Evolutionary conservation across 1,140 invertebrate species (phyloP), one percentile per base, ranked within the genome.

Genomic region (Tetramorium parvispinum): DNA sequence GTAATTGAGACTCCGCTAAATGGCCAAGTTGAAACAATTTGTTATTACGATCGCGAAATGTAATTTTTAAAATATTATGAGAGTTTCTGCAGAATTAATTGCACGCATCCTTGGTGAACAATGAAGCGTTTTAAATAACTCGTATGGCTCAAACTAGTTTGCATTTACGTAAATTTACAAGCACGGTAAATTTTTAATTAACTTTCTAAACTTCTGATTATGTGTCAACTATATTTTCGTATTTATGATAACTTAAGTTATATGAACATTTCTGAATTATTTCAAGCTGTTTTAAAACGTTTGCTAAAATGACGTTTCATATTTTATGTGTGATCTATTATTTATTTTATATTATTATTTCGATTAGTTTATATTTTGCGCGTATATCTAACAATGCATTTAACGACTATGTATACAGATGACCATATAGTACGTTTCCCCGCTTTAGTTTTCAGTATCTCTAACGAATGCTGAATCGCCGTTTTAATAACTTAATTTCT

Each of bases 401-500:
- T 49, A 68, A 68, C 1, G 65, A 46, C 37, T 46, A 27, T 5
- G 16, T 3, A 32, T 32, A 4, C 16, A 21, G 40, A 46, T 32
- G n/a, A 16, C 2, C 8, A 27, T 32, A 3, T 49, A 24, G 11
- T 13, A 32, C 3, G n/a, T 6, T 49, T 21, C 24, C 2, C 6
- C 27, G 13, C 13, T 32, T 32, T 32, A 32, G 16, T n/a, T 24
- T 37, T 81, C 21, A 37, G 10, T 7, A 13, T 16, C 11, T 21
- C 5, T 32, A 68, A 77, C 40, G 24, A 77, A 81, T 18, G 7
- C n/a, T 43, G 40, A 16, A 32, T 21, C 43, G 5, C 21, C 18
- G 32, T 55, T 53, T n/a, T 53, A 53, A 40, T 27, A 79, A 78
- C 40, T 37, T 51, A 68, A 81, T 66, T 43, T 51, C 43, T 51